phyloP scores from a whole-genome alignment of 2,113 vertebrate species.

The Gadus chalcogrammus region DNA sequence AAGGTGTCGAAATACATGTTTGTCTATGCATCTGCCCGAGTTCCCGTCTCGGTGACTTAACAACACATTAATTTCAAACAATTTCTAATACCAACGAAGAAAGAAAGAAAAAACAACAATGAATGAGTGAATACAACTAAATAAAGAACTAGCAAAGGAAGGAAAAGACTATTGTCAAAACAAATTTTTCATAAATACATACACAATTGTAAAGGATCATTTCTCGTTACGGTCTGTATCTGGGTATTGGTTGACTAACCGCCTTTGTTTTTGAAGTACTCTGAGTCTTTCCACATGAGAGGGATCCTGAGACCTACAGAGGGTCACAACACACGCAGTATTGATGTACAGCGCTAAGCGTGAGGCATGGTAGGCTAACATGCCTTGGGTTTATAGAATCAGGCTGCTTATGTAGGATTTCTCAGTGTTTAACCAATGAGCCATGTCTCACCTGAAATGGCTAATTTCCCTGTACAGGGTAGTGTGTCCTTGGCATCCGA shows the following conservation, averaged over 20 bases:
- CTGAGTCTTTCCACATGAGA: slow-evolving; percentile 94
- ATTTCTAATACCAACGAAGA: no score
- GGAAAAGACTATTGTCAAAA: neutral
- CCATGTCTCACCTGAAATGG: slow-evolving; percentile 74
- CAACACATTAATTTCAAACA: no score
- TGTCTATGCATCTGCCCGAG: no score
- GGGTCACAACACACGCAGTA: neutral
- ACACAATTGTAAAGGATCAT: no score
- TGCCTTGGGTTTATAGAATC: no score
- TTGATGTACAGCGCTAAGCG: neutral
- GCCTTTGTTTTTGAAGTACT: slow-evolving; percentile 94
- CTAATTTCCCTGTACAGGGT: slow-evolving; percentile 75
- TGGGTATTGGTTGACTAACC: slow-evolving; percentile 62
- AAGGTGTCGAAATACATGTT: no score
- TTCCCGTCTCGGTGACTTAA: no score
- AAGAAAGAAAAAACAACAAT: neutral
- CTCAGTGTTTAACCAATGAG: neutral
- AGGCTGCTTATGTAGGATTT: no score
- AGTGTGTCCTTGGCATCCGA: slow-evolving; percentile 65
- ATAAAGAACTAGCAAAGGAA: neutral
- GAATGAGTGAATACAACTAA: neutral
- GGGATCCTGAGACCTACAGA: slow-evolving; percentile 84
- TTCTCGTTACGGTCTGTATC: neutral
- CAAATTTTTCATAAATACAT: neutral
- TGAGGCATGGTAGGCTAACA: neutral